A percentile compares a stretch with the other conserved stretches of the same genome.
Conservation (phyloP, 2,888 invertebrate genomes). For the Ornithoptera alexandrae region DNA sequence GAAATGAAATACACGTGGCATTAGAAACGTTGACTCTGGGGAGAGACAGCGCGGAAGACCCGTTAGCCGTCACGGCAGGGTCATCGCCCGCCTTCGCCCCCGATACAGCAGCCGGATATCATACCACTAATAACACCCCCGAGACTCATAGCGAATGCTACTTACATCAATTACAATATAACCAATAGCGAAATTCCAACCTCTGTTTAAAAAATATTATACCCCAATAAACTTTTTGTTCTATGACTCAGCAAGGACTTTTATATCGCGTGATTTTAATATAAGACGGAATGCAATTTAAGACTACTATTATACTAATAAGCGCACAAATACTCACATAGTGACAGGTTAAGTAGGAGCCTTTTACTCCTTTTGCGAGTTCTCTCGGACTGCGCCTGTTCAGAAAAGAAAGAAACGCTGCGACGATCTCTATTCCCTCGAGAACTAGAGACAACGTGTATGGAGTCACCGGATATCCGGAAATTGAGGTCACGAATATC, state of each 20-base stretch:
- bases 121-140: slow-evolving; percentile 49
- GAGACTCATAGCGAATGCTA: slow-evolving; percentile 33
- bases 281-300: slow-evolving; percentile 40
- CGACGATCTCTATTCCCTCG: slow-evolving; percentile 73
- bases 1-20: slow-evolving; percentile 80
- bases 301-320: slow-evolving; percentile 41
- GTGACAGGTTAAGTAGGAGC: slow-evolving; percentile 81
- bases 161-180: slow-evolving; percentile 35
- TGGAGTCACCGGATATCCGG: slow-evolving; percentile 77
- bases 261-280: slow-evolving; percentile 39
- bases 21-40: slow-evolving; percentile 42
- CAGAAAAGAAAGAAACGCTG: slow-evolving; percentile 78
- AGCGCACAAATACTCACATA: slow-evolving; percentile 73
- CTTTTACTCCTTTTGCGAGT: slow-evolving; percentile 80
- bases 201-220: slow-evolving; percentile 26
- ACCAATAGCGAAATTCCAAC: slow-evolving; percentile 31
- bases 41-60: slow-evolving; percentile 41
- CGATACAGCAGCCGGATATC: slow-evolving; percentile 43
- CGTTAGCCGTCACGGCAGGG: slow-evolving; percentile 50
- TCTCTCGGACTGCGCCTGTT: slow-evolving; percentile 79
- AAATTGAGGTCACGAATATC: slow-evolving; percentile 43
- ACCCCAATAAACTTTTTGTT: slow-evolving; percentile 36
- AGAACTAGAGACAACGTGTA: slow-evolving; percentile 75
- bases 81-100: slow-evolving; percentile 65
- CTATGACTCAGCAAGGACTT: slow-evolving; percentile 50